Evolutionary conservation across 1,140 invertebrate species (phyloP).

Genomic region (Achatina immaculata): DNA sequence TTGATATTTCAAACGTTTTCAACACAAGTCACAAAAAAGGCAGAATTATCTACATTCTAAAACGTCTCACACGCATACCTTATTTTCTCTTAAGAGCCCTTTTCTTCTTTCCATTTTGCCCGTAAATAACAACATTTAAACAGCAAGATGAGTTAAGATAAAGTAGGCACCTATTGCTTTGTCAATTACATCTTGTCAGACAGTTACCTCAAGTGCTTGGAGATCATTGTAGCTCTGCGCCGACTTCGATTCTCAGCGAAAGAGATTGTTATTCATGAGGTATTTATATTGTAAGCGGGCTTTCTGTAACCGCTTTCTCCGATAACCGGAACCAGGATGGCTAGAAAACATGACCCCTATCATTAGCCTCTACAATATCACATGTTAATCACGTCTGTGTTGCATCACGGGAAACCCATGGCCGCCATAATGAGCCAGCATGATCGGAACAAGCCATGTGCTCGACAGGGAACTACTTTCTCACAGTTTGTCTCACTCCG

Average conservation of each 20-base stretch:
- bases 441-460: slow-evolving; percentile 7
- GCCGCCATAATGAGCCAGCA: slow-evolving; percentile 23
- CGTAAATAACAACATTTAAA: too few relatives aligned
- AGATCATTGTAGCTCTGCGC: too few relatives aligned
- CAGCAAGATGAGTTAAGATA: too few relatives aligned
- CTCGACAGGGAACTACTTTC: slow-evolving; percentile 16
- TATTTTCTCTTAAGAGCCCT: too few relatives aligned
- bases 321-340: neutral
- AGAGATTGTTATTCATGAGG: neutral
- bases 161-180: too few relatives aligned
- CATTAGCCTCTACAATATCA: neutral
- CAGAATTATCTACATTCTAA: too few relatives aligned
- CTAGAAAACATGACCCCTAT: neutral
- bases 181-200: too few relatives aligned
- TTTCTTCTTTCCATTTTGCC: too few relatives aligned
- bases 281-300: neutral
- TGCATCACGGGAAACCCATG: neutral
- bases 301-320: neutral
- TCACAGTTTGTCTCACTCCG: slow-evolving; percentile 29
- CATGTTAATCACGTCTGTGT: slow-evolving; percentile 21
- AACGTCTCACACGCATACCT: too few relatives aligned
- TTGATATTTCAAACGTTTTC: too few relatives aligned
- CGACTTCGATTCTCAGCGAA: neutral
- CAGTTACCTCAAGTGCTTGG: too few relatives aligned
- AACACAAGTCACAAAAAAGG: too few relatives aligned